phyloP scores from a whole-genome alignment of 2,113 vertebrate species.

The Cichladusa arquata region DNA sequence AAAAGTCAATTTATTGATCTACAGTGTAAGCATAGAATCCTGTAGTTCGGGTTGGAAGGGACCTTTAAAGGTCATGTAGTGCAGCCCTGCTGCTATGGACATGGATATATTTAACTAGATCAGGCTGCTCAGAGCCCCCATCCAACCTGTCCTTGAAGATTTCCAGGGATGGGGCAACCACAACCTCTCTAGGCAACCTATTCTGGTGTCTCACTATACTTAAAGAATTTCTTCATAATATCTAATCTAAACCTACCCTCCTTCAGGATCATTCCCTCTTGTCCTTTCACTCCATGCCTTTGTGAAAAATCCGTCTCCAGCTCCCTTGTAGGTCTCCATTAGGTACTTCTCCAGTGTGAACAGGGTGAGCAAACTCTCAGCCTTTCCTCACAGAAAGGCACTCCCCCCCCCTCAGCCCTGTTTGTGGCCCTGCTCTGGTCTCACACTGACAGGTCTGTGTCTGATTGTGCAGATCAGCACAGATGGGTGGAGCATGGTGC shows the following conservation, averaged over 20 bases:
- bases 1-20: background rate
- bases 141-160: background rate
- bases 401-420: background rate
- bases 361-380: background rate
- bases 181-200: background rate
- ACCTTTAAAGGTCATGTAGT: background rate
- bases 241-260: background rate
- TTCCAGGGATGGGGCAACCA: background rate
- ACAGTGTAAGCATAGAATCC: background rate
- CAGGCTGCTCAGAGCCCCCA: background rate
- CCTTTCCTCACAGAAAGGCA: background rate
- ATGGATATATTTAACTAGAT: background rate
- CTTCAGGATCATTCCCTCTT: background rate
- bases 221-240: background rate
- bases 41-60: background rate
- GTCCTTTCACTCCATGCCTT: background rate
- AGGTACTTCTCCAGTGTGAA: background rate
- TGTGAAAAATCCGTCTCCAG: background rate
- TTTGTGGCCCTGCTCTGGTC: background rate
- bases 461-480: background rate
- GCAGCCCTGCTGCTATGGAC: background rate
- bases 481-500: background rate
- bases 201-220: background rate
- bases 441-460: fast-evolving
- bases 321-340: background rate